Evolutionary conservation across 2,888 invertebrate genomes (phyloP).

Genomic region (Drosophila anceps): DNA sequence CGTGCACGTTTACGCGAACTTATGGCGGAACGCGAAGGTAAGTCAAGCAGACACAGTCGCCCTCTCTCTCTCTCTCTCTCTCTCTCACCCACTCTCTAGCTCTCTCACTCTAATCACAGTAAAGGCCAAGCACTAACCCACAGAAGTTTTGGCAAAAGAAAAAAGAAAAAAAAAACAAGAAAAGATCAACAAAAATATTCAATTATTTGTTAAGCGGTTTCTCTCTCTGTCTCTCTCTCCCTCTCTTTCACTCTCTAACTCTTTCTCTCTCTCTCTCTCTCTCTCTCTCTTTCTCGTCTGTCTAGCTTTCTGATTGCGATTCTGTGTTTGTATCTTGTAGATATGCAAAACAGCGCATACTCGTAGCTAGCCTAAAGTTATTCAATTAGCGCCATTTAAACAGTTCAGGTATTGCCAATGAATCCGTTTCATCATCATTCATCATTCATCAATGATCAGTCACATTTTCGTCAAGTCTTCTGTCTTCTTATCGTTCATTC

Average conservation of each 20-base stretch:
- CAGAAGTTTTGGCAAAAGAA: constrained; percentile 18
- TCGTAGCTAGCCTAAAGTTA: constrained; percentile 53
- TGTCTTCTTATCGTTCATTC: neutral
- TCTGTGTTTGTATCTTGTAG: constrained; percentile 77
- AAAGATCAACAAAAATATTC: neutral
- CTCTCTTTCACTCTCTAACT: neutral
- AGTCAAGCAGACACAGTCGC: constrained; percentile 22
- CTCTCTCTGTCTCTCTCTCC: constrained; percentile 12
- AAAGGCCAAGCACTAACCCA: constrained; percentile 35
- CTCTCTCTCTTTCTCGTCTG: constrained; percentile 19
- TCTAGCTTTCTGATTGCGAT: constrained; percentile 51
- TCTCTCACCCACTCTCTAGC: constrained; percentile 16
- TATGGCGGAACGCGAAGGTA: constrained; percentile 95
- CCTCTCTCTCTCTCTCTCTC: neutral
- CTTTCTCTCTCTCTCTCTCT: constrained; percentile 12
- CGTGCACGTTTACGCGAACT: constrained; percentile 92
- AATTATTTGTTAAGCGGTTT: constrained; percentile 4
- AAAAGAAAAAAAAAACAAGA: neutral
- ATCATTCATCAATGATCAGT: neutral
- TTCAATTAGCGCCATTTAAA: constrained; percentile 25
- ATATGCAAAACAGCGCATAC: constrained; percentile 70
- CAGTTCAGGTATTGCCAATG: constrained; percentile 59
- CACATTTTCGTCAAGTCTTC: neutral
- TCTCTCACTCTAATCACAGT: constrained; percentile 47
- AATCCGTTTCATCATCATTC: neutral